Conservation (phyloP, 2,888 invertebrate genomes). For the Byasa hedistus region DNA sequence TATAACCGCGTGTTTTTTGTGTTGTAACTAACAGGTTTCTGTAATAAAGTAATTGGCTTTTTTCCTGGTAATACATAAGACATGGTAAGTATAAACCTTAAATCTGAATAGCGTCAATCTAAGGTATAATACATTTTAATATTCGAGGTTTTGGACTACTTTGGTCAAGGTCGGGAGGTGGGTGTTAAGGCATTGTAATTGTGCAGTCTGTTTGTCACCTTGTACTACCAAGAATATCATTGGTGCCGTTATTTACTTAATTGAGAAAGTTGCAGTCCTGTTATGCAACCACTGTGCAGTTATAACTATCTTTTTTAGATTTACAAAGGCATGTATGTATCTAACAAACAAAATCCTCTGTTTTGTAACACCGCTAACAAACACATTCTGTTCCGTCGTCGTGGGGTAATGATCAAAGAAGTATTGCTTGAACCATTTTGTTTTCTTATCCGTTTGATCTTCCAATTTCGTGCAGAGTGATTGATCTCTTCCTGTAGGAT, state of each 20-base stretch:
- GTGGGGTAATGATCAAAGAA: slow-evolving; percentile 13
- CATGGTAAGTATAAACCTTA: too few relatives aligned
- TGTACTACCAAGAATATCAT: neutral
- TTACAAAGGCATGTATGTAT: neutral
- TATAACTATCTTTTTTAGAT: neutral
- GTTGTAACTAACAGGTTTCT: neutral
- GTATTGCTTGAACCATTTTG: slow-evolving; percentile 13
- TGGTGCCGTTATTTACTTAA: neutral
- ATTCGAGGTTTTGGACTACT: too few relatives aligned
- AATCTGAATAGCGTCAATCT: too few relatives aligned
- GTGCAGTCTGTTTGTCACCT: neutral
- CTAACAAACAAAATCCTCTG: neutral
- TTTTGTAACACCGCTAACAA: slow-evolving; percentile 1
- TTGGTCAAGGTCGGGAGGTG: too few relatives aligned
- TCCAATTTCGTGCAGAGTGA: slow-evolving; percentile 23
- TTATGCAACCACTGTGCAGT: neutral
- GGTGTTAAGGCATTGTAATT: neutral
- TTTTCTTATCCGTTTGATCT: slow-evolving; percentile 22
- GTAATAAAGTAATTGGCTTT: neutral
- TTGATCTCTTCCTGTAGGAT: slow-evolving; percentile 21
- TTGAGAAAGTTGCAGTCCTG: neutral
- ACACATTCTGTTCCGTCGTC: neutral
- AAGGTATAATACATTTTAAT: too few relatives aligned
- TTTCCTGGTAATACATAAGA: too few relatives aligned
- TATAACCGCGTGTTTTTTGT: neutral